These are phyloP conservation scores for Dicentrarchus labrax DNA, from an alignment of 2,113 vertebrate genomes.

Conservation along the genomic window DNA sequence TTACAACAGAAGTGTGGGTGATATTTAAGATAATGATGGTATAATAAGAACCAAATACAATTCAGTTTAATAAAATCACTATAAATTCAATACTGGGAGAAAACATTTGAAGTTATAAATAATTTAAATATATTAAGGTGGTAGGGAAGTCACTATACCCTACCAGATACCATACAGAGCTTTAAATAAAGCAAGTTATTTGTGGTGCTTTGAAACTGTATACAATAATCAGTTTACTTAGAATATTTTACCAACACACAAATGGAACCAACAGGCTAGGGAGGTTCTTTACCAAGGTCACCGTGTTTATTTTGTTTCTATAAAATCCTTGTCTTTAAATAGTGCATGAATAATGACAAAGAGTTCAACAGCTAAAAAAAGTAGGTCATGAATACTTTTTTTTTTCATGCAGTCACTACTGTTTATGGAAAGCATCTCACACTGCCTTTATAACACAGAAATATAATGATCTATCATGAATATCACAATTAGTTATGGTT, in stretches of 20 bases:
- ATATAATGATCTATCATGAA: background rate
- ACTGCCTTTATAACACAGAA: constrained; percentile 1
- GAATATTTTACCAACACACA: constrained; percentile 17
- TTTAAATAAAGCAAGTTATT: constrained; percentile 18
- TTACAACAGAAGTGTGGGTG: background rate
- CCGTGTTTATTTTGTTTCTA: constrained; percentile 42
- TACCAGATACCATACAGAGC: constrained; percentile 33
- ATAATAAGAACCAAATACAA: constrained; percentile 20
- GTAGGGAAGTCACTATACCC: background rate
- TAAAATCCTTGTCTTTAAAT: constrained; percentile 14
- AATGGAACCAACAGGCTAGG: background rate
- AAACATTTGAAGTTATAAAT: constrained; percentile 42
- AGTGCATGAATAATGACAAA: constrained; percentile 15
- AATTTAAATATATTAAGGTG: constrained; percentile 41
- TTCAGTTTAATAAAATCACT: constrained; percentile 25
- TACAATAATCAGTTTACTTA: constrained; percentile 6
- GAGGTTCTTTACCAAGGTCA: constrained; percentile 15
- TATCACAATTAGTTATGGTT: background rate
- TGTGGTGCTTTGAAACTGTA: constrained; percentile 3
- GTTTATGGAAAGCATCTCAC: constrained; percentile 11
- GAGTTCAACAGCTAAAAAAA: background rate
- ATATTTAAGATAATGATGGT: background rate
- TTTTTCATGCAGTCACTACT: constrained; percentile 9
- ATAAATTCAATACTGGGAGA: constrained; percentile 24
- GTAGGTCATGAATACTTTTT: background rate